A percentile compares a stretch with the other conserved stretches of the same genome.
Evolutionary conservation across 2,888 invertebrate species (phyloP).

Genomic region (Stenoptilia bipunctidactyla): DNA sequence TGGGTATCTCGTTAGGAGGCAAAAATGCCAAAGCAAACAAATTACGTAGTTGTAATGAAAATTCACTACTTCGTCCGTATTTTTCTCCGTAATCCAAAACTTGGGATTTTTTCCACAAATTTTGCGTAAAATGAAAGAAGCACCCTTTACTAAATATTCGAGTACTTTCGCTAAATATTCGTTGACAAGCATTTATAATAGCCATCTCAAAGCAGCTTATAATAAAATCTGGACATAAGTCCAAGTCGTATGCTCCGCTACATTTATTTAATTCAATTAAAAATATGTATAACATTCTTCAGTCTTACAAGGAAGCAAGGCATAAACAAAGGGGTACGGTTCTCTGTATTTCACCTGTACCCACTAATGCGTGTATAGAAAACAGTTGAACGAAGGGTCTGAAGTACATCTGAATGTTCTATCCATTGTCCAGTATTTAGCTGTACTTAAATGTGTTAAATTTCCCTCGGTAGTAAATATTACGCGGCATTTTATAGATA

Average conservation of each 20-base stretch:
- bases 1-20: constrained; percentile 3
- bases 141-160: constrained; percentile 3
- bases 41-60: constrained; percentile 3
- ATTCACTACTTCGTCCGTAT: constrained; percentile 5
- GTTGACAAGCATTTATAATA: constrained; percentile 2
- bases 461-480: background rate
- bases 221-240: constrained; percentile 1
- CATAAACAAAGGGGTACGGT: constrained; percentile 1
- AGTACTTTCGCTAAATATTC: constrained; percentile 1
- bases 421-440: constrained; percentile 4
- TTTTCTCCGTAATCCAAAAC: background rate
- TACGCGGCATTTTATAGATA: no score
- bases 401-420: constrained; percentile 4
- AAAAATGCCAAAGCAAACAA: constrained; percentile 5
- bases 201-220: constrained; percentile 2
- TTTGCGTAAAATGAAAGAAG: constrained; percentile 6
- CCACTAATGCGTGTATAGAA: constrained; percentile 5
- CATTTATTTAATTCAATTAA: background rate
- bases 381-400: constrained; percentile 3
- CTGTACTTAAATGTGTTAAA: background rate
- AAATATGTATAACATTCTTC: background rate
- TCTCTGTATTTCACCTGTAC: background rate
- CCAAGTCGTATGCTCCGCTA: background rate
- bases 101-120: background rate
- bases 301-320: background rate